A percentile compares a stretch with the other conserved stretches of the same genome.
Conservation (phyloP, 1,140 invertebrate species). For the Chionoecetes opilio region DNA sequence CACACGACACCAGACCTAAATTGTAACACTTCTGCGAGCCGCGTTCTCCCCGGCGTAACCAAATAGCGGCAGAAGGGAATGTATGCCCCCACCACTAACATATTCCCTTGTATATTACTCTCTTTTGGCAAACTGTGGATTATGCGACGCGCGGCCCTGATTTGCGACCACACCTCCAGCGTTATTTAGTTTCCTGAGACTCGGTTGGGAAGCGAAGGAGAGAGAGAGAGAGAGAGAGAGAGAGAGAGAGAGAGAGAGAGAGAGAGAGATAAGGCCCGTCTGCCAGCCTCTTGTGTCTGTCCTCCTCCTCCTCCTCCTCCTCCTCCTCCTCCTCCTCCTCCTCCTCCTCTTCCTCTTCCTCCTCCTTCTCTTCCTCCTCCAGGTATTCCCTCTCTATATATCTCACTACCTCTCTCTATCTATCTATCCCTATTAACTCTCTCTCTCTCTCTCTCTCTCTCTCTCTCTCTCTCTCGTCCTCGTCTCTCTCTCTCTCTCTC, state of each 20-base stretch:
- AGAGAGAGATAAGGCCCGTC: neutral
- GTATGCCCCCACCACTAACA: constrained; percentile 13
- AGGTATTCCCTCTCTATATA: no score
- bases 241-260: neutral
- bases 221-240: neutral
- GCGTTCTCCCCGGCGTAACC: neutral
- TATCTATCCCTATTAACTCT: no score
- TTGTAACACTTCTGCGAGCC: neutral
- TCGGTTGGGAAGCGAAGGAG: neutral
- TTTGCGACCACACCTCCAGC: neutral
- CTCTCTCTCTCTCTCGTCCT: no score
- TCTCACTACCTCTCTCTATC: no score
- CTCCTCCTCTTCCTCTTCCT: neutral
- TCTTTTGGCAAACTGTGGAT: constrained; percentile 19
- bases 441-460: no score
- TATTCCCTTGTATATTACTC: constrained; percentile 20
- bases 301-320: no score
- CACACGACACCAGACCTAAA: neutral
- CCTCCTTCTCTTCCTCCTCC: neutral
- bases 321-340: neutral
- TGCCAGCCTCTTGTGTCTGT: neutral
- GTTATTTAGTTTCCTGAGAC: constrained; percentile 10
- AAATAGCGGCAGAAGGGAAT: neutral
- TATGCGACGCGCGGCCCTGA: neutral
- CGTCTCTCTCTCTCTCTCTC: no score